A percentile compares a stretch with the other conserved stretches of the same genome.
These are phyloP conservation scores for Kuschelorhynchus macadamiae DNA, from an alignment of 2,888 invertebrate genomes.

Conservation along the genomic window DNA sequence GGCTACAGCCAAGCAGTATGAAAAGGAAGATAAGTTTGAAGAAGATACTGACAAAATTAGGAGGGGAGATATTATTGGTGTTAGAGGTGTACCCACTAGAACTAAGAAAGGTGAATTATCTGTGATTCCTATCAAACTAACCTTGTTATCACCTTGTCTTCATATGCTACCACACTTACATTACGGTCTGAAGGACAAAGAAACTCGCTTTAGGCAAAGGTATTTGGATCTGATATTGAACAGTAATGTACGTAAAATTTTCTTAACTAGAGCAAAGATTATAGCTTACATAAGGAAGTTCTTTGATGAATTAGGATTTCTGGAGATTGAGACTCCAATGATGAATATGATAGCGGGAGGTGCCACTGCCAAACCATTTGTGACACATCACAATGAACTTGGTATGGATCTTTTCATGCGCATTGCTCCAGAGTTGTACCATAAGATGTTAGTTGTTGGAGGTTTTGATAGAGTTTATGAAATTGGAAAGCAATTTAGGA, in stretches of 20 bases:
- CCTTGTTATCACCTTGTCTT: slow-evolving; percentile 93
- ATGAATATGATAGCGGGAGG: slow-evolving; percentile 99
- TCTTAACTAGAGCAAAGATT: slow-evolving; percentile 86
- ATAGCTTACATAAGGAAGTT: slow-evolving; percentile 90
- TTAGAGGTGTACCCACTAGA: slow-evolving; percentile 87
- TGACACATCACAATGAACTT: slow-evolving; percentile 98
- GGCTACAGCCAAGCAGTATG: slow-evolving; percentile 91
- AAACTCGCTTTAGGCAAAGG: slow-evolving; percentile 91
- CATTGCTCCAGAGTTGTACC: slow-evolving; percentile 97
- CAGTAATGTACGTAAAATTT: slow-evolving; percentile 91
- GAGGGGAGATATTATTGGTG: slow-evolving; percentile 96
- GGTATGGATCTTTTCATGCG: slow-evolving; percentile 98
- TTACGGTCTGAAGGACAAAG: slow-evolving; percentile 97
- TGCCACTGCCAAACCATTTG: slow-evolving; percentile 98
- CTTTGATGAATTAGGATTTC: slow-evolving; percentile 78
- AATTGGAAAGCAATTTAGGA: slow-evolving; percentile 94
- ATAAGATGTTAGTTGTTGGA: slow-evolving; percentile 98
- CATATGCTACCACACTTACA: slow-evolving; percentile 98
- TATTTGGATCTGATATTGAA: slow-evolving; percentile 91
- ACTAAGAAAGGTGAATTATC: slow-evolving; percentile 99
- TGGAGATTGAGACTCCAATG: slow-evolving; percentile 90
- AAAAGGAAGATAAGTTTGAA: slow-evolving; percentile 81
- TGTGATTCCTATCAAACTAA: slow-evolving; percentile 87
- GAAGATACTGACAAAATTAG: slow-evolving; percentile 85
- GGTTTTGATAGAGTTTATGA: slow-evolving; percentile 91